phyloP scores from a whole-genome alignment of 2,888 invertebrate genomes.

The Drosophila hamatofila region DNA sequence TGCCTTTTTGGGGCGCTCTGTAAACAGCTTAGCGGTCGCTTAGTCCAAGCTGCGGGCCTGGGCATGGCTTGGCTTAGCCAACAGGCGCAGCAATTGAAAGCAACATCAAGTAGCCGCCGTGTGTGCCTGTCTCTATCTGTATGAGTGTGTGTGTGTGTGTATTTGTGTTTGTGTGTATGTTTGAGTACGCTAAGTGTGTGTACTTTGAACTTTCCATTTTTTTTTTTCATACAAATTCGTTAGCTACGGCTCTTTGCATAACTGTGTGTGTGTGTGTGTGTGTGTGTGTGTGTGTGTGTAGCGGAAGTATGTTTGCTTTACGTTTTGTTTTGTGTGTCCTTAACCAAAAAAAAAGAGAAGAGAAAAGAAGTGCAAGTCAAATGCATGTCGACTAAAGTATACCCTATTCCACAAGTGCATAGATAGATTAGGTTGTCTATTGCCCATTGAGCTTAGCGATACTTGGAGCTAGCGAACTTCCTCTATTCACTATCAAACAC shows the following conservation, averaged over 20 bases:
- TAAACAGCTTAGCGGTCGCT: conserved; percentile 54
- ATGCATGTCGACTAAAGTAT: background rate
- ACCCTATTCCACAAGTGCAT: background rate
- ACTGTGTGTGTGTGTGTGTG: conserved; percentile 12
- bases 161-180: conserved; percentile 37
- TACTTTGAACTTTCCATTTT: conserved; percentile 78
- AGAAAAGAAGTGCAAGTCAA: background rate
- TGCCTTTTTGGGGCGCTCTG: background rate
- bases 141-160: conserved; percentile 5
- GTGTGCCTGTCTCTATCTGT: conserved; percentile 4
- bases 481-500: background rate
- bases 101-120: conserved; percentile 69
- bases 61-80: conserved; percentile 36
- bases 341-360: conserved; percentile 45
- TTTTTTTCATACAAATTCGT: conserved; percentile 72
- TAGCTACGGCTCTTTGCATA: conserved; percentile 15
- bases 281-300: conserved; percentile 21
- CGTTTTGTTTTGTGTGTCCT: conserved; percentile 72
- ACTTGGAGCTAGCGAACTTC: background rate
- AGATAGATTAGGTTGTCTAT: no score
- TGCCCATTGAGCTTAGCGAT: background rate
- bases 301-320: conserved; percentile 64
- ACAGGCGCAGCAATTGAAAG: conserved; percentile 43
- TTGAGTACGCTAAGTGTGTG: conserved; percentile 71
- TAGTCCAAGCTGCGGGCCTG: conserved; percentile 28